Evolutionary conservation across 2,888 invertebrate genomes (phyloP).

Genomic region (Nomada ferruginata): DNA sequence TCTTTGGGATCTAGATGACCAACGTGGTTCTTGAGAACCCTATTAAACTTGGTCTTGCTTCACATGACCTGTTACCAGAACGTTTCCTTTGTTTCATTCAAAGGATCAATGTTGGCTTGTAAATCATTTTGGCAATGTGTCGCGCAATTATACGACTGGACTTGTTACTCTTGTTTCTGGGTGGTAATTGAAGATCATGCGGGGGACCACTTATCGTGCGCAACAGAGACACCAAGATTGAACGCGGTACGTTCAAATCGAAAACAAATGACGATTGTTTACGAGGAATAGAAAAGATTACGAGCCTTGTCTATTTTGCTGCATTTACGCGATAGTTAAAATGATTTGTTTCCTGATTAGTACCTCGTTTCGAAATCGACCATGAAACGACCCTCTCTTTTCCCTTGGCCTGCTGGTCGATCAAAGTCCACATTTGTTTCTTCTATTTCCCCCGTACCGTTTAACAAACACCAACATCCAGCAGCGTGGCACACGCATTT

Average conservation of each 20-base stretch:
- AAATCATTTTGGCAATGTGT: background rate
- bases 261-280: conserved; percentile 49
- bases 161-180: background rate
- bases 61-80: background rate
- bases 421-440: conserved; percentile 66
- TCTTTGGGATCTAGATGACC: background rate
- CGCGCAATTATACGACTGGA: conserved; percentile 3
- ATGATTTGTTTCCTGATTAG: conserved; percentile 40
- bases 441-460: conserved; percentile 50
- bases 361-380: conserved; percentile 12
- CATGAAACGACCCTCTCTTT: conserved; percentile 36
- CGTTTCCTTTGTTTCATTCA: background rate
- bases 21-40: background rate
- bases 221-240: background rate
- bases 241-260: background rate
- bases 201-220: conserved; percentile 5
- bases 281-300: background rate
- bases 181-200: background rate
- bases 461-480: conserved; percentile 32
- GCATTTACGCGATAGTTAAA: conserved; percentile 9
- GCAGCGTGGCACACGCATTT: conserved; percentile 10
- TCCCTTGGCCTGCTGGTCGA: conserved; percentile 30
- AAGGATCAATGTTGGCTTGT: background rate
- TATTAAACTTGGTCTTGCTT: conserved; percentile 2
- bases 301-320: conserved; percentile 4